Conservation (phyloP, 1,140 invertebrate genomes). For the Geopemphigus sp. region DNA sequence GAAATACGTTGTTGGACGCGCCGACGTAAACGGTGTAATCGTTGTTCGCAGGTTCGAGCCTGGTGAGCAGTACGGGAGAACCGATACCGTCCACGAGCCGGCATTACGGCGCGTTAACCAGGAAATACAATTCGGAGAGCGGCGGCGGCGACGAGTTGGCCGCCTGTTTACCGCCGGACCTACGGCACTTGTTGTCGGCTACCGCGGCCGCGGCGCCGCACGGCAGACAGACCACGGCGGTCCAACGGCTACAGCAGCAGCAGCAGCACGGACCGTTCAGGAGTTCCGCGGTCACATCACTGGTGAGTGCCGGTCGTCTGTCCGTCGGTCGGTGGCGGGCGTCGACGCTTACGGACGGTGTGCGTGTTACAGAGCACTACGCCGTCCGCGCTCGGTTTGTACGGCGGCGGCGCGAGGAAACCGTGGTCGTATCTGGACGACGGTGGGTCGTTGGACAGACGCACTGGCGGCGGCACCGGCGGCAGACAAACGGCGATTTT, state of each 20-base stretch:
- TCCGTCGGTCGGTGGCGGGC: too few species aligned
- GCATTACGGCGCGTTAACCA: constrained; percentile 18
- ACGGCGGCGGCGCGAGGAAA: neutral
- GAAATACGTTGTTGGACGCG: too few species aligned
- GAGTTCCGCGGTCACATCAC: neutral
- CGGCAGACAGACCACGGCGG: neutral
- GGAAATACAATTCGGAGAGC: constrained; percentile 13
- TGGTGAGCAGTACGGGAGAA: constrained; percentile 56
- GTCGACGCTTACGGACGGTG: too few species aligned
- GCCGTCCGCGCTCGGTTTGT: neutral
- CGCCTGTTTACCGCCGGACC: constrained; percentile 58
- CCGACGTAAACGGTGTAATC: too few species aligned
- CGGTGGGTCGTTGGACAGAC: neutral
- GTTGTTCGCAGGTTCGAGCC: constrained; percentile 55
- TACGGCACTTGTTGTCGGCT: constrained; percentile 56
- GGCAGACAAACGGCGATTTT: neutral
- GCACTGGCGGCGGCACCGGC: neutral
- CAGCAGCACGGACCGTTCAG: constrained; percentile 9
- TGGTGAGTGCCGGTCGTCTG: neutral
- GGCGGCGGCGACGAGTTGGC: constrained; percentile 55
- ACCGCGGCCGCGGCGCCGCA: neutral
- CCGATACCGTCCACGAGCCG: constrained; percentile 52
- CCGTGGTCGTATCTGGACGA: constrained; percentile 23
- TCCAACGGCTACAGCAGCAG: constrained; percentile 14
- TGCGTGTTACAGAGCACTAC: neutral